Base-by-base conservation (phyloP, 2,113 vertebrate genomes). In the Cyrtonyx montezumae region DNA sequence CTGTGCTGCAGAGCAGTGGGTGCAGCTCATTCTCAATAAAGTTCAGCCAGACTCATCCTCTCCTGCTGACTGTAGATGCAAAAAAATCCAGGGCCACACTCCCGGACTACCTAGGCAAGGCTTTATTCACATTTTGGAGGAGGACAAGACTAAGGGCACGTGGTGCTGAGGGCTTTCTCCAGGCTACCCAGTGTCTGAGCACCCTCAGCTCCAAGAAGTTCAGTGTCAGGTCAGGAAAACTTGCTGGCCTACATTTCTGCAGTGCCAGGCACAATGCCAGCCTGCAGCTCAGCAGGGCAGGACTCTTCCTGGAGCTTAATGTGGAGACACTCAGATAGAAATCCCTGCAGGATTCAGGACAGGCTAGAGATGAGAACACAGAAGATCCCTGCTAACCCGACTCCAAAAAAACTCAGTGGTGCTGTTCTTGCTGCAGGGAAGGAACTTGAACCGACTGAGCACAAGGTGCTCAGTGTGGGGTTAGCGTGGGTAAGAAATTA, bases 151-250 rank as follows among this genome's bases (percentile, higher is more conserved):
- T 43, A 40, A 40, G 11, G 11, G 30, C 37, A 2, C 0, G 0
- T 8, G 5, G 5, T n/a, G 68, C 30, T 32, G 23, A 18, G 59
- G 0, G 46, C 17, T 74, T 82, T 88, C 58, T 76, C 23, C 19
- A 46, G 26, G 32, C 43, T 4, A 75, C 17, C 56, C 59, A 46
- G 12, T 37, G 40, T 8, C n/a, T 34, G 61, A 74, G 65, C 42
- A 12, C n/a, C n/a, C 49, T 87, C 59, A 55, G 63, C 49, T 77
- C 19, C 6, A 93, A 79, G 73, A 94, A 91, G 59, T 79, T 93
- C 71, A 83, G 21, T 0, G 2, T 34, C 1, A 2, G 61, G 71
- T 51, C 85, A 85, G 63, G 32, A 83, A 53, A 63, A 63, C 11
- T 25, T 2, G 0, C 46, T 45, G 55, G 42, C 28, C 14, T 85